Evolutionary conservation across 2,888 invertebrate genomes (phyloP), one percentile per base, ranked within the genome.

Genomic region (Brachypterus glaber): DNA sequence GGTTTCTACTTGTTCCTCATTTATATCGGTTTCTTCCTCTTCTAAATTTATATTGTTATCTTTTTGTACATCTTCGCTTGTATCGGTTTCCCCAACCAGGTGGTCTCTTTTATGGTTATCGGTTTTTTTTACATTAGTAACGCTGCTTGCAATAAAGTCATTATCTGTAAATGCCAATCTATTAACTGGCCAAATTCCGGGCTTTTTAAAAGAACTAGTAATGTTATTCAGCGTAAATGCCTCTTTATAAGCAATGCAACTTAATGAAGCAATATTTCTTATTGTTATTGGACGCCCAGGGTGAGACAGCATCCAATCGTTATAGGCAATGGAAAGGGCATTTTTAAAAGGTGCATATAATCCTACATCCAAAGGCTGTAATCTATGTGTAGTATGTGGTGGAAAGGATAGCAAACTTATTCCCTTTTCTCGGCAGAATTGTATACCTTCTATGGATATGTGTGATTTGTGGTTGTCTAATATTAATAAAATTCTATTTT

Each of bases 301-400:
- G 30, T 44, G 30, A 17, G 35, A 35, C 16, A 43, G 13, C 17
- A 40, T 11, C 35, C 40, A 39, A 15, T 44, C 39, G 30, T 41
- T 39, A 8, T 27, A 29, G 17, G 44, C 37, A 18, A 17, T 37
- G 9, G 36, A 12, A n/a, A 39, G 24, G 13, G 35, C 33, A 12
- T 41, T 30, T 29, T 43, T 40, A 29, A 43, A 43, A 15, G 40
- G 40, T 7, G 34, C 41, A 37, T 46, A 41, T 26, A 43, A 18
- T 9, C 44, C 39, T 7, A 47, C 41, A 33, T 46, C 41, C 17
- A 47, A 14, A 9, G 42, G 45, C 30, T 45, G 45, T 8, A 42
- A 13, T 11, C 29, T 30, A 16, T 45, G 40, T 3, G 41, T 38
- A 3, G 42, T 43, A 18, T 46, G 44, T 1, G 42, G 42, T n/a